phyloP scores from a whole-genome alignment of 1,140 invertebrate species.

The Bombus superbus region DNA sequence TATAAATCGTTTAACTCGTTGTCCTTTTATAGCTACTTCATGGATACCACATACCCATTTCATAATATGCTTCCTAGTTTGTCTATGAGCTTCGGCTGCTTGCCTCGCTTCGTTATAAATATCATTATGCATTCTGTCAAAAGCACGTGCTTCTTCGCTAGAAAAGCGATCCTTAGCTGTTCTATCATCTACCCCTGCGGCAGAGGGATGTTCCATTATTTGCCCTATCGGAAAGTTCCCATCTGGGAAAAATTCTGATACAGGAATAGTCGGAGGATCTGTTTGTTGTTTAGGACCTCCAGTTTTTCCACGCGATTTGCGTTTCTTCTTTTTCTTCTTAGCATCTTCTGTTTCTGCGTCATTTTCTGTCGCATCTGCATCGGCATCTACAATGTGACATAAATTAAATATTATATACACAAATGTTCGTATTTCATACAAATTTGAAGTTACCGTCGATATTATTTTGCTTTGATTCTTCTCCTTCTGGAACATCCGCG shows the following conservation, averaged over 20 bases:
- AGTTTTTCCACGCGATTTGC: constrained; percentile 82
- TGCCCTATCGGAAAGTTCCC: constrained; percentile 92
- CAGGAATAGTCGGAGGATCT: constrained; percentile 93
- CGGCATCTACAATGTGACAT: constrained; percentile 8
- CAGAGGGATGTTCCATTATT: constrained; percentile 89
- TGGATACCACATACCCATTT: constrained; percentile 71
- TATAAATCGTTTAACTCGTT: background rate
- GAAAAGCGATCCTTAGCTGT: constrained; percentile 94
- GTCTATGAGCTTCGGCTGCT: constrained; percentile 98
- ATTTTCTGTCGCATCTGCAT: constrained; percentile 67
- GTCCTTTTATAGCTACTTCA: background rate
- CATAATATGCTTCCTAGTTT: constrained; percentile 84
- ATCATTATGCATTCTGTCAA: constrained; percentile 92
- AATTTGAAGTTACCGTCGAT: constrained; percentile 58
- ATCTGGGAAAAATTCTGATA: constrained; percentile 92
- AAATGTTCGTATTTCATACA: background rate
- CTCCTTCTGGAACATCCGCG: constrained; percentile 80
- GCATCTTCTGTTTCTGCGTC: constrained; percentile 79
- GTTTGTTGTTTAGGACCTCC: constrained; percentile 86
- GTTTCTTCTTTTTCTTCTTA: constrained; percentile 87
- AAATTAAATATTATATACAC: background rate
- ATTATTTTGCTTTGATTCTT: constrained; percentile 71
- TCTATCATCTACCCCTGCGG: constrained; percentile 88
- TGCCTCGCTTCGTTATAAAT: constrained; percentile 97
- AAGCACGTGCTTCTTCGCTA: constrained; percentile 94